phyloP scores from a whole-genome alignment of 2,113 vertebrate genomes.

The Apteryx owenii region DNA sequence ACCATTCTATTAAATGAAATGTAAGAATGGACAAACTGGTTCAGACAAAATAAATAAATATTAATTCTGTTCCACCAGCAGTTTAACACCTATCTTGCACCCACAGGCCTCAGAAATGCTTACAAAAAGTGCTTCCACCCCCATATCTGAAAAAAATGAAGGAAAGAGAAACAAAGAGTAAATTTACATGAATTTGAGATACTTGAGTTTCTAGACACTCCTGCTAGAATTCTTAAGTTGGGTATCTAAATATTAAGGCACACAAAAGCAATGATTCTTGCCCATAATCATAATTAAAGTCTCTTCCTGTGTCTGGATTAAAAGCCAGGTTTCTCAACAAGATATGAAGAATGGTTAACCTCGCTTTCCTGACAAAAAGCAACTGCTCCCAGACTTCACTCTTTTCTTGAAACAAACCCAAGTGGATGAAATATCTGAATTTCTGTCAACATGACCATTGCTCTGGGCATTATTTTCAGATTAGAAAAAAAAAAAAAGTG shows the following conservation, averaged over 20 bases:
- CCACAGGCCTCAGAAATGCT: not conserved
- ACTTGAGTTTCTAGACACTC: not conserved
- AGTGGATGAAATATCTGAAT: not conserved
- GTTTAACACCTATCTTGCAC: slow-evolving; percentile 1
- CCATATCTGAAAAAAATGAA: not conserved
- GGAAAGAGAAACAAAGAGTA: slow-evolving; percentile 10
- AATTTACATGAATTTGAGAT: not conserved
- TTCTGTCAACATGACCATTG: not conserved
- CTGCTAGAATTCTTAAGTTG: not conserved
- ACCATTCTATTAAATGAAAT: not conserved
- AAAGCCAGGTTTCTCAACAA: not conserved
- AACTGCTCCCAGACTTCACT: not conserved
- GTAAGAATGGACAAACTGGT: not conserved
- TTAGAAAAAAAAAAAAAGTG: not conserved
- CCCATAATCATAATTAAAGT: not conserved
- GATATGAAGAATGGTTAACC: slow-evolving; percentile 5
- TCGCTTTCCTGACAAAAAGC: not conserved
- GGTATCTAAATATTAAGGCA: not conserved
- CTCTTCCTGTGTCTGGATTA: not conserved
- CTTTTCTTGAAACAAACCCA: not conserved
- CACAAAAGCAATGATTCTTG: not conserved
- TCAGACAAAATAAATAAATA: slow-evolving; percentile 29
- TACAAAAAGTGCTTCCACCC: not conserved
- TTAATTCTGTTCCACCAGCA: not conserved
- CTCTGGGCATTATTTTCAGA: not conserved